phyloP scores from a whole-genome alignment of 2,888 invertebrate species.

The Ceraclea dissimilis region DNA sequence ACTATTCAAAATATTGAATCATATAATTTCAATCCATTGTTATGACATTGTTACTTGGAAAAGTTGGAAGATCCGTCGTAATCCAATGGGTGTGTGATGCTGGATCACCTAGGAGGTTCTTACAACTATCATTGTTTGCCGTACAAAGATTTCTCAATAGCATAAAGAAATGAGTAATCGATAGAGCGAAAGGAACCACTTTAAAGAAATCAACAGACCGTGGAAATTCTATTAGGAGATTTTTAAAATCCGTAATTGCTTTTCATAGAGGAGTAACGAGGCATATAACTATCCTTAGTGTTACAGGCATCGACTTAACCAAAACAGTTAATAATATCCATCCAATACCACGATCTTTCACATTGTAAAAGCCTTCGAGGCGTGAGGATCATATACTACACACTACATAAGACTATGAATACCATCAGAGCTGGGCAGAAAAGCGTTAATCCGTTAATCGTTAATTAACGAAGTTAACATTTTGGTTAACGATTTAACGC shows the following conservation, averaged over 20 bases:
- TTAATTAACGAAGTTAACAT: too few species aligned
- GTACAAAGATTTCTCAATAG: neutral
- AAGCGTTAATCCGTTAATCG: too few species aligned
- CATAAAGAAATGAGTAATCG: slow-evolving; percentile 1
- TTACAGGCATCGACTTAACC: slow-evolving; percentile 7
- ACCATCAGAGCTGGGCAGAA: too few species aligned
- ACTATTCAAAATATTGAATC: slow-evolving; percentile 10
- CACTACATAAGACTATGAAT: too few species aligned
- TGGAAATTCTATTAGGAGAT: slow-evolving; percentile 25
- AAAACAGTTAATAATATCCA: slow-evolving; percentile 13
- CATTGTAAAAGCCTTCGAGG: too few species aligned
- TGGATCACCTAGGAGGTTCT: neutral
- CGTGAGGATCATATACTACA: too few species aligned
- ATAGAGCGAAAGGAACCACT: slow-evolving; percentile 12
- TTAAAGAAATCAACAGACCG: slow-evolving; percentile 11
- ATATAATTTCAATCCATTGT: slow-evolving; percentile 18
- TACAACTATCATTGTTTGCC: neutral
- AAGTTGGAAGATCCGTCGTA: neutral
- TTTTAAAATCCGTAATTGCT: slow-evolving; percentile 23
- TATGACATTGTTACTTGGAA: slow-evolving; percentile 18
- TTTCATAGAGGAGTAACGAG: slow-evolving; percentile 24
- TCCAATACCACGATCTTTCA: neutral
- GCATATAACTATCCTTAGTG: slow-evolving; percentile 9
- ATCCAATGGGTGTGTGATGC: neutral
- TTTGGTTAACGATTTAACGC: too few species aligned